A percentile compares a stretch with the other conserved stretches of the same genome.
Conservation (phyloP, 2,113 vertebrate species). For the Romanogobio albipinnatus region DNA sequence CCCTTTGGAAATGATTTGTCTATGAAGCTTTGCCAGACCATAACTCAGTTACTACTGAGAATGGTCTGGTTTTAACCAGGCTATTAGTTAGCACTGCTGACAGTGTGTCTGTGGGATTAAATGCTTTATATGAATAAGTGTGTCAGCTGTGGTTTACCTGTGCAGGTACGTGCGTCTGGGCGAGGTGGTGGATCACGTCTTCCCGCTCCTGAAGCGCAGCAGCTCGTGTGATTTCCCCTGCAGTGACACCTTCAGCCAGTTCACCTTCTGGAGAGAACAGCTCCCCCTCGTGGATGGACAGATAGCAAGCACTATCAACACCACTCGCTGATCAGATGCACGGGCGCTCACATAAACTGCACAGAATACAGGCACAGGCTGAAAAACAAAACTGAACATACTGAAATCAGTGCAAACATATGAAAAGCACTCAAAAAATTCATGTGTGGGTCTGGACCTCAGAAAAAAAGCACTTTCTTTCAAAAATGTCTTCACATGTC, state of each 20-base stretch:
- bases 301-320: conserved; percentile 60
- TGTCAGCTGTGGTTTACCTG: not conserved
- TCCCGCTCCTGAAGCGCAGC: conserved; percentile 86
- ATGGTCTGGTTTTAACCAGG: too few species aligned
- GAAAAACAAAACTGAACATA: not conserved
- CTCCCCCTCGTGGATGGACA: conserved; percentile 82
- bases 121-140: not conserved
- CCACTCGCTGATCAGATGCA: conserved; percentile 58
- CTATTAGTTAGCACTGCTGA: not conserved
- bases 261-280: conserved; percentile 96
- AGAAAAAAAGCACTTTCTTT: not conserved
- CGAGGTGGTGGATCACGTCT: conserved; percentile 96
- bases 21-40: too few species aligned
- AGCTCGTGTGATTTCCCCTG: conserved; percentile 94
- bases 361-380: not conserved
- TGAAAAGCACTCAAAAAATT: not conserved
- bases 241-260: conserved; percentile 93
- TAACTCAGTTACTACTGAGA: too few species aligned
- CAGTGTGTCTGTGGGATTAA: not conserved
- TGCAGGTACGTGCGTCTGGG: conserved; percentile 90
- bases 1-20: too few species aligned
- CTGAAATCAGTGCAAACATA: not conserved
- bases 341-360: conserved; percentile 17
- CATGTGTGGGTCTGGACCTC: not conserved
- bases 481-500: not conserved